Percentiles rank a stretch among this genome's conserved stretches.
phyloP scores from a whole-genome alignment of 2,797 vertebrate species.

The Gobionotothen gibberifrons region DNA sequence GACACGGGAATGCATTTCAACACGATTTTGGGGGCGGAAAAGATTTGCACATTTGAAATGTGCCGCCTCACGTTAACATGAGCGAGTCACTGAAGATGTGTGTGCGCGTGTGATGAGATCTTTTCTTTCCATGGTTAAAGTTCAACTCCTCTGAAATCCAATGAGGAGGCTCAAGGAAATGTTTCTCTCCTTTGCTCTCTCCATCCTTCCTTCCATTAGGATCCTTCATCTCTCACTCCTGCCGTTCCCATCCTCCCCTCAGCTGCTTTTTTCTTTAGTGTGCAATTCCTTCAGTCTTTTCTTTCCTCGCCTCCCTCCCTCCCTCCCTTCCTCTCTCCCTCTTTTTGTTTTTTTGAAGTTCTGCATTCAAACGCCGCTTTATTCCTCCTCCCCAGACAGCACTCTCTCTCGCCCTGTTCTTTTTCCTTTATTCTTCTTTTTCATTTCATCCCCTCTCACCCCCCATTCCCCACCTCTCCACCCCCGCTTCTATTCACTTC shows the following conservation, averaged over 20 bases:
- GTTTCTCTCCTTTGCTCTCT: slow-evolving; percentile 56
- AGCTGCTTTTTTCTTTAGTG: slow-evolving; percentile 65
- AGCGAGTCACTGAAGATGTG: slow-evolving; percentile 36
- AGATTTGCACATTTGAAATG: slow-evolving; percentile 50
- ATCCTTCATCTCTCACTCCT: slow-evolving; percentile 66
- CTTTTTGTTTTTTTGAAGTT: slow-evolving; percentile 58
- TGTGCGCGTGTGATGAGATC: slow-evolving; percentile 56
- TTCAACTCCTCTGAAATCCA: slow-evolving; percentile 64
- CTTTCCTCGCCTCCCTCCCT: slow-evolving; percentile 50
- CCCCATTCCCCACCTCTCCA: slow-evolving; percentile 3
- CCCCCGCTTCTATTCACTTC: slow-evolving; percentile 59
- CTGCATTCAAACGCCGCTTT: slow-evolving; percentile 69
- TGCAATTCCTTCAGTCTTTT: slow-evolving; percentile 76
- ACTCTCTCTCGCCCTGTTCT: slow-evolving; percentile 53
- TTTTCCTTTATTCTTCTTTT: slow-evolving; percentile 67
- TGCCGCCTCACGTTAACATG: slow-evolving; percentile 46
- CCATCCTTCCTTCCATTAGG: slow-evolving; percentile 49
- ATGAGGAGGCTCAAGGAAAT: slow-evolving; percentile 51
- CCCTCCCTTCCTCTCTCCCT: slow-evolving; percentile 8
- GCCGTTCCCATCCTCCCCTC: slow-evolving; percentile 57
- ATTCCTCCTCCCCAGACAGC: slow-evolving; percentile 73
- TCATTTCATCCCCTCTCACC: slow-evolving; percentile 45
- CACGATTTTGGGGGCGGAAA: slow-evolving; percentile 54
- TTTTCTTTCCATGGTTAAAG: slow-evolving; percentile 55
- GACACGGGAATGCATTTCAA: slow-evolving; percentile 55